A percentile compares a stretch with the other conserved stretches of the same genome.
Evolutionary conservation across 2,797 vertebrate genomes (phyloP).

Genomic region (Pseudochirops cupreus): DNA sequence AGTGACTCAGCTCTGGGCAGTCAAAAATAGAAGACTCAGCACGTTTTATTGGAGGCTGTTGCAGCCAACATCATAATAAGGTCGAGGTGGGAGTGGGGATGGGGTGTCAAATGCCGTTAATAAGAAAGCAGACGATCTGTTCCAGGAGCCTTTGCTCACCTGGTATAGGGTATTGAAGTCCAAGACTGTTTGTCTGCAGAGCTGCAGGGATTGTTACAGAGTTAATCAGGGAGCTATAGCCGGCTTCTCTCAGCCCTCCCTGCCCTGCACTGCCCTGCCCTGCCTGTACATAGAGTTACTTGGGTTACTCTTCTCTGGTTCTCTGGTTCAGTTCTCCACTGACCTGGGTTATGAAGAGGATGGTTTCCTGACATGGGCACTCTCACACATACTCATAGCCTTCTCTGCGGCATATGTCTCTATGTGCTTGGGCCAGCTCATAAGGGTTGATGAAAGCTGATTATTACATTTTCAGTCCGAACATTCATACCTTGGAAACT

Average conservation of each 20-base stretch:
- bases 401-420: background rate
- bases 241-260: background rate
- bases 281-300: background rate
- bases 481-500: background rate
- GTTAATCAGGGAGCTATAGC: background rate
- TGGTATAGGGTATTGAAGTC: background rate
- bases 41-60: background rate
- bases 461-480: background rate
- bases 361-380: background rate
- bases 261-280: background rate
- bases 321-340: background rate
- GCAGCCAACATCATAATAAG: background rate
- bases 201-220: background rate
- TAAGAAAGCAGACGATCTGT: background rate
- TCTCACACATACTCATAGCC: background rate
- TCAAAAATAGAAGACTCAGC: background rate
- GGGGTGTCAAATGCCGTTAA: background rate
- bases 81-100: background rate
- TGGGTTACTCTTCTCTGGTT: background rate
- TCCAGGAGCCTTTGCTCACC: background rate
- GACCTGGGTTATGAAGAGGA: background rate
- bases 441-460: background rate
- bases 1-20: background rate
- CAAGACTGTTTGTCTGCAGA: background rate
- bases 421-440: background rate